phyloP scores from a whole-genome alignment of 1,140 invertebrate genomes.

The Trachelipus rathkii region DNA sequence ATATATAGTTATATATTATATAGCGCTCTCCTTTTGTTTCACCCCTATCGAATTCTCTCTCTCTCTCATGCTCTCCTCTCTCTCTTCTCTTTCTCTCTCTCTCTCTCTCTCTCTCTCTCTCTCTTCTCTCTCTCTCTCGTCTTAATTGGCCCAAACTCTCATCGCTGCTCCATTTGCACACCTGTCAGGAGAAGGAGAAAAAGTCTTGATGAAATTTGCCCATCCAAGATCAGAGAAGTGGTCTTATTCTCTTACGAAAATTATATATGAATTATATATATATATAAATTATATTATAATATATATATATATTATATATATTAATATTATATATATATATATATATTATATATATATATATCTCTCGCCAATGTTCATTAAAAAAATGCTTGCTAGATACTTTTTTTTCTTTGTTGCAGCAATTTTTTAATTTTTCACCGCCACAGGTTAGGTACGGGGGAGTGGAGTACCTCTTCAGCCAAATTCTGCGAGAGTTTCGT shows the following conservation, averaged over 20 bases:
- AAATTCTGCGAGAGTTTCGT: too few relatives aligned
- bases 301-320: too few relatives aligned
- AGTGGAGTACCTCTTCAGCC: neutral
- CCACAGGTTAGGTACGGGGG: neutral
- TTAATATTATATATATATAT: too few relatives aligned
- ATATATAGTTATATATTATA: too few relatives aligned
- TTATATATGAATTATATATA: conserved; percentile 1
- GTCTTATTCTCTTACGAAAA: neutral
- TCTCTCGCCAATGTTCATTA: neutral
- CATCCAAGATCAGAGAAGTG: neutral
- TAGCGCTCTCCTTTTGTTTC: too few relatives aligned
- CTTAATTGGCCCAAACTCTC: neutral
- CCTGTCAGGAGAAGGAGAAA: neutral
- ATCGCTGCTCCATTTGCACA: neutral
- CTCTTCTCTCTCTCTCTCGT: neutral
- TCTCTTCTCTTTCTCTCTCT: neutral
- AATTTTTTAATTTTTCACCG: too few relatives aligned
- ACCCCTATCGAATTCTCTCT: too few relatives aligned
- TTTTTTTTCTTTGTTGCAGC: too few relatives aligned
- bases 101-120: neutral
- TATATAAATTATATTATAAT: too few relatives aligned
- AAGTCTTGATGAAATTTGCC: neutral
- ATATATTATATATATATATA: conserved; percentile 2
- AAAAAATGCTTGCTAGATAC: neutral
- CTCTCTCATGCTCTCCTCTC: too few relatives aligned